Evolutionary conservation across 1,140 invertebrate species (phyloP), one percentile per base, ranked within the genome.

Genomic region (Triops cancriformis): DNA sequence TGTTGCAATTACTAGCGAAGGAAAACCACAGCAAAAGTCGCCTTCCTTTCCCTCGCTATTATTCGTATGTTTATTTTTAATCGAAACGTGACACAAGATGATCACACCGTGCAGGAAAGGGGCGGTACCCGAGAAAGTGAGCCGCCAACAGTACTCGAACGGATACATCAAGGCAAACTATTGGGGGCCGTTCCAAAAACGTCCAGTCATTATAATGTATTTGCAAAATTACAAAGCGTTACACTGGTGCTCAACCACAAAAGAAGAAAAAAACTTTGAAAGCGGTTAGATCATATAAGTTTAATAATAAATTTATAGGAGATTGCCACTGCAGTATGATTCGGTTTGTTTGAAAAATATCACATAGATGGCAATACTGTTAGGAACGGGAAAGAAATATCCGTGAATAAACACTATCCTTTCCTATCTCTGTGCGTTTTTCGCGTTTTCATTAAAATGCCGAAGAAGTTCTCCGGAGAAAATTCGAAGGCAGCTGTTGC

Each of bases 381-480:
- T 23, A 64, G 1, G 51, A 64, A 64, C 10, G 51, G 9, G 51
- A 2, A 4, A 4, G 14, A n/a, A 12, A 12, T 23, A 0, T 23
- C 23, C 51, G 10, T 64, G 51, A 10, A 18, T 23, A 64, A 64
- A 64, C 51, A 37, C 3, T 64, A 64, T 64, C 18, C 43, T 45
- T 18, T 45, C 18, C 43, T 11, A 45, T 1, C 18, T 45, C 18
- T 45, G 43, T 0, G 7, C 6, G 1, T 4, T 18, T 26, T 5
- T 26, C 18, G 11, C 18, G 14, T 76, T 76, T 27, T 91, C 78
- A 88, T 85, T 0, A 92, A 92, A 83, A 88, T 82, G 89, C 89
- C 73, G 91, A 94, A 84, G 87, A 86, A 74, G 85, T 89, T 31
- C 88, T 93, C 83, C 89, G 89, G 82, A 85, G 90, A 76, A 95